Evolutionary conservation across 1,140 invertebrate species (phyloP).

Genomic region (Magallana angulata): DNA sequence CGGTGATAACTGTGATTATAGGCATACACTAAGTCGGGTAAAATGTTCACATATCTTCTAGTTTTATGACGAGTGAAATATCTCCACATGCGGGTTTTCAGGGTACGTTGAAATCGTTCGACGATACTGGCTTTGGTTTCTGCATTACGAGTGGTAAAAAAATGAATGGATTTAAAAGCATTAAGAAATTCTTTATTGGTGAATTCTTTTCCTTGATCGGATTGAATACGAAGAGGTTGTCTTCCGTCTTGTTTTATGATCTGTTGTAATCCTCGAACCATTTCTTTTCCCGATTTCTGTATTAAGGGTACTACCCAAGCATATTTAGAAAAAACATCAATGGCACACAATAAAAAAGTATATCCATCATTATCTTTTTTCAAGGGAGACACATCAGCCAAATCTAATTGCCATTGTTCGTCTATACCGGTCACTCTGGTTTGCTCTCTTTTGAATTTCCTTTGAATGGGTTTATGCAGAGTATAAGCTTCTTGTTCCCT

Average conservation of each 20-base stretch:
- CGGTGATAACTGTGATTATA: conserved; percentile 28
- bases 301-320: conserved; percentile 8
- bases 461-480: too few relatives aligned
- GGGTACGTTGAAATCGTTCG: conserved; percentile 44
- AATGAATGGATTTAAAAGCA: conserved; percentile 4
- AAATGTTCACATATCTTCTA: conserved; percentile 32
- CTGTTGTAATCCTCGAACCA: conserved; percentile 33
- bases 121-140: conserved; percentile 44
- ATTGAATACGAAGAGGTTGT: conserved; percentile 14
- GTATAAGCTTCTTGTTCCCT: too few relatives aligned
- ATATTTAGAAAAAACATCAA: neutral
- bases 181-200: neutral
- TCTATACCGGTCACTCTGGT: too few relatives aligned
- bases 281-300: conserved; percentile 17
- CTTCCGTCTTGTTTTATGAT: neutral
- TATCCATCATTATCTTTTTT: too few relatives aligned
- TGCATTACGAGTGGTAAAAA: conserved; percentile 7
- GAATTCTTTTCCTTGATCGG: conserved; percentile 23
- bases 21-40: conserved; percentile 36
- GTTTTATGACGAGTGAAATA: neutral
- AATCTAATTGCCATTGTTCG: too few relatives aligned
- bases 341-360: too few relatives aligned
- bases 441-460: too few relatives aligned
- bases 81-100: conserved; percentile 45
- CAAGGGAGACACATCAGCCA: too few relatives aligned